phyloP scores from a whole-genome alignment of 2,797 vertebrate species.

The Gallinago solitaria region DNA sequence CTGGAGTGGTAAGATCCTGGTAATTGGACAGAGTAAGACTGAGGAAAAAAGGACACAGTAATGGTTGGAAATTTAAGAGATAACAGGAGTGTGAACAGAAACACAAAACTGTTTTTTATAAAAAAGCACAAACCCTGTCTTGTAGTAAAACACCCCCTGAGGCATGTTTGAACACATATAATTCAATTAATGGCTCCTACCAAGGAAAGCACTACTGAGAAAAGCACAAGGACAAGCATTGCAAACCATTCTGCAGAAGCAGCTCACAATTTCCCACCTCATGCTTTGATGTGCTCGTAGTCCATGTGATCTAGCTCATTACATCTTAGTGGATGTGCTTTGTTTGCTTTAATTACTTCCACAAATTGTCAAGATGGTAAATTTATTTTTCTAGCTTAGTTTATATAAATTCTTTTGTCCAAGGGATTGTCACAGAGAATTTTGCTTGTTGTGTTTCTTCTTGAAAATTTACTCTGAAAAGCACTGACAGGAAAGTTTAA shows the following conservation, averaged over 20 bases:
- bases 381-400: not conserved
- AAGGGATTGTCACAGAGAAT: not conserved
- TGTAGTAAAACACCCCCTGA: not conserved
- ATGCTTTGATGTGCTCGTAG: not conserved
- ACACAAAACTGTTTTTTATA: not conserved
- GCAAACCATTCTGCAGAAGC: not conserved
- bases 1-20: not conserved
- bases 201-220: not conserved
- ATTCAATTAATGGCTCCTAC: not conserved
- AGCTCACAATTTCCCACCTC: not conserved
- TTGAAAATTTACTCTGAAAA: not conserved
- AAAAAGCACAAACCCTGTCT: not conserved
- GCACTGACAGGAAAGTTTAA: not conserved
- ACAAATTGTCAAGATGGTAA: not conserved
- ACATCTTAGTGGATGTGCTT: not conserved
- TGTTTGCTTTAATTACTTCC: not conserved
- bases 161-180: accelerated
- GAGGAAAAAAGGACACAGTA: not conserved
- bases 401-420: not conserved
- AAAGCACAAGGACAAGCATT: not conserved
- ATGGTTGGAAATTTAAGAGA: not conserved
- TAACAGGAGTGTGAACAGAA: not conserved
- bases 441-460: not conserved
- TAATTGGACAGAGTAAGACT: not conserved
- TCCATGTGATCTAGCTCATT: not conserved